A percentile compares a stretch with the other conserved stretches of the same genome.
Conservation (phyloP, 2,888 invertebrate genomes). For the Mythimna loreyi region DNA sequence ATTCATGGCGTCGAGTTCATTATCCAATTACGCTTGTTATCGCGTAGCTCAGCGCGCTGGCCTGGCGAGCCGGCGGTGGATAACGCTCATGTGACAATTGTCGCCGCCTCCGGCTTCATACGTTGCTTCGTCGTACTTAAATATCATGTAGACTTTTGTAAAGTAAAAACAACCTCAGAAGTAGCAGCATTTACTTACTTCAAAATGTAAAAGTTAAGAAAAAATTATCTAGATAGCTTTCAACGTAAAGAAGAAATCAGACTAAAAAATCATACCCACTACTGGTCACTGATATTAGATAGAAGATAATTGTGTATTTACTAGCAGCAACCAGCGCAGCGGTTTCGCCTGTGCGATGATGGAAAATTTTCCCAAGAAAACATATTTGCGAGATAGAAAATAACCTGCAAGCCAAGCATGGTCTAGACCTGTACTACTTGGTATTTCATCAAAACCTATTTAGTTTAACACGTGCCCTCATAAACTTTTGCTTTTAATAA, state of each 20-base stretch:
- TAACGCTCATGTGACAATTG: conserved; percentile 38
- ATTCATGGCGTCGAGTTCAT: conserved; percentile 63
- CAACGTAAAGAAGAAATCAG: background rate
- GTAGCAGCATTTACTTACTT: background rate
- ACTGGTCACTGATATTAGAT: background rate
- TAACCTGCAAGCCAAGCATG: too few species aligned
- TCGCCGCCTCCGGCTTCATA: conserved; percentile 13
- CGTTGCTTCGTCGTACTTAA: background rate
- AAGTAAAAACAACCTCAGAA: background rate
- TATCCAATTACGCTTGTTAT: conserved; percentile 64
- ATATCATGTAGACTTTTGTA: background rate
- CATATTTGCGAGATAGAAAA: too few species aligned
- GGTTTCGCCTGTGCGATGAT: too few species aligned
- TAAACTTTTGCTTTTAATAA: too few species aligned
- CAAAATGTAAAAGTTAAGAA: background rate
- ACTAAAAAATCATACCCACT: background rate
- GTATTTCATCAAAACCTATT: too few species aligned
- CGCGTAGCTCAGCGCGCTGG: conserved; percentile 19
- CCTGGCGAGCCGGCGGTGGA: conserved; percentile 37
- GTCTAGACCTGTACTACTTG: too few species aligned
- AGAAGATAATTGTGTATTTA: background rate
- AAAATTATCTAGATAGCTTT: background rate
- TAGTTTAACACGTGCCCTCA: too few species aligned
- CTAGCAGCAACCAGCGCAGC: too few species aligned
- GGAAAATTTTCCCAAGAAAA: too few species aligned